These are phyloP conservation scores for Cladopsammia gracilis DNA, from an alignment of 64 coral and sea anemone genomes.

Conservation along the genomic window DNA sequence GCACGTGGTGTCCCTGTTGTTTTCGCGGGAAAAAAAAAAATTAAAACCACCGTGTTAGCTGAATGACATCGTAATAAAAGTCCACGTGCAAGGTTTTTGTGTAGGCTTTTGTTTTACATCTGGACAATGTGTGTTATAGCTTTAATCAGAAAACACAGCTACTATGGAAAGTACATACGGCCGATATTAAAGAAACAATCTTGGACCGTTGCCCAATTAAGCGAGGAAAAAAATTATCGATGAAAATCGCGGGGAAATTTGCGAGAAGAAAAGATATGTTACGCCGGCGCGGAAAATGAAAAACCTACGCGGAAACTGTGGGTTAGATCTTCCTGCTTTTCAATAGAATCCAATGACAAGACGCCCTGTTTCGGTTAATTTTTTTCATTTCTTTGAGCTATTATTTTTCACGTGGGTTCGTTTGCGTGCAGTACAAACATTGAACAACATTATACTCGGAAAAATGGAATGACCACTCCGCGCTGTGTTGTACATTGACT, in stretches of 20 bases:
- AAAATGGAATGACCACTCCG: neutral
- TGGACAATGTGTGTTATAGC: slow-evolving; percentile 44
- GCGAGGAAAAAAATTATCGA: slow-evolving; percentile 21
- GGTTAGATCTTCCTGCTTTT: slow-evolving; percentile 19
- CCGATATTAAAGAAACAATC: slow-evolving; percentile 15
- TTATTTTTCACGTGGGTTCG: slow-evolving; percentile 15
- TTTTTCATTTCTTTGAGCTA: neutral
- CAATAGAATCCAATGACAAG: neutral
- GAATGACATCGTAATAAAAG: slow-evolving; percentile 52
- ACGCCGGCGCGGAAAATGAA: neutral
- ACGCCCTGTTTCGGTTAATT: neutral
- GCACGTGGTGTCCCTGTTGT: slow-evolving; percentile 40
- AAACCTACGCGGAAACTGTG: slow-evolving; percentile 41
- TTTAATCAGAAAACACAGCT: slow-evolving; percentile 39
- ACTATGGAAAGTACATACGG: slow-evolving; percentile 29
- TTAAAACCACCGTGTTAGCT: neutral
- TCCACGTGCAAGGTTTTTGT: slow-evolving; percentile 49
- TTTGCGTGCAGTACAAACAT: neutral
- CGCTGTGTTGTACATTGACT: neutral
- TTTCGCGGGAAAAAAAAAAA: slow-evolving; percentile 66
- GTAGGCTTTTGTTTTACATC: slow-evolving; percentile 24
- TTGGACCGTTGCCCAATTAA: slow-evolving; percentile 24
- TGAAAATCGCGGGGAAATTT: slow-evolving; percentile 6
- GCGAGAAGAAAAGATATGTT: neutral
- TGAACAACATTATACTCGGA: neutral